Evolutionary conservation across 92 coral and sea anemone species (phyloP).

Genomic region (Epizoanthus ramosus): DNA sequence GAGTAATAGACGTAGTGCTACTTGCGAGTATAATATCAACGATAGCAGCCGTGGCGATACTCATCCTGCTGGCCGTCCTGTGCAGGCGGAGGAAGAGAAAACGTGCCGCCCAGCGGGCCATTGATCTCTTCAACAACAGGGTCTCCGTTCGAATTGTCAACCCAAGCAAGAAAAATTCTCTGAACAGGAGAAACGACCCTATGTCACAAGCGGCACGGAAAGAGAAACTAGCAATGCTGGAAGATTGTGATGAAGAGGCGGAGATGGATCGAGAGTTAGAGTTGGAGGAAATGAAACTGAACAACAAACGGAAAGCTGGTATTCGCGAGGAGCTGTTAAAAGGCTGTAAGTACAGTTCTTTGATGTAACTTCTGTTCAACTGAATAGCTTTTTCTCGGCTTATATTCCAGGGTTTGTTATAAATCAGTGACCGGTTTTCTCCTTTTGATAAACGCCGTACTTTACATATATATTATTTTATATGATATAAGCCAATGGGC

Average conservation of each 20-base stretch:
- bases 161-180: conserved; percentile 81
- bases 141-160: conserved; percentile 82
- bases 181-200: conserved; percentile 70
- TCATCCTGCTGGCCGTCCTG: conserved; percentile 64
- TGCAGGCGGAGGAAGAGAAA: conserved; percentile 63
- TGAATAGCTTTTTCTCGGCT: no score
- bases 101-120: conserved; percentile 49
- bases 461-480: no score
- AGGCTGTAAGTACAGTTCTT: conserved; percentile 7
- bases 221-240: conserved; percentile 50
- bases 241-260: conserved; percentile 33
- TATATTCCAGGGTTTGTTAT: no score
- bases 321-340: conserved; percentile 62
- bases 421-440: no score
- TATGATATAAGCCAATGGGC: no score
- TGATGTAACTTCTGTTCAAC: no score
- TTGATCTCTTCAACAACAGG: conserved; percentile 42
- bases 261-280: conserved; percentile 45
- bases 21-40: conserved; percentile 14
- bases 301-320: conserved; percentile 56
- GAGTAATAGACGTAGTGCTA: conserved; percentile 4
- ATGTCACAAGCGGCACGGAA: conserved; percentile 53
- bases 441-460: no score
- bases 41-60: conserved; percentile 13
- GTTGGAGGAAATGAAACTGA: conserved; percentile 46